Evolutionary conservation across 92 coral and sea anemone genomes (phyloP), one percentile per base, ranked within the genome.

Genomic region (Paragorgia papillata): DNA sequence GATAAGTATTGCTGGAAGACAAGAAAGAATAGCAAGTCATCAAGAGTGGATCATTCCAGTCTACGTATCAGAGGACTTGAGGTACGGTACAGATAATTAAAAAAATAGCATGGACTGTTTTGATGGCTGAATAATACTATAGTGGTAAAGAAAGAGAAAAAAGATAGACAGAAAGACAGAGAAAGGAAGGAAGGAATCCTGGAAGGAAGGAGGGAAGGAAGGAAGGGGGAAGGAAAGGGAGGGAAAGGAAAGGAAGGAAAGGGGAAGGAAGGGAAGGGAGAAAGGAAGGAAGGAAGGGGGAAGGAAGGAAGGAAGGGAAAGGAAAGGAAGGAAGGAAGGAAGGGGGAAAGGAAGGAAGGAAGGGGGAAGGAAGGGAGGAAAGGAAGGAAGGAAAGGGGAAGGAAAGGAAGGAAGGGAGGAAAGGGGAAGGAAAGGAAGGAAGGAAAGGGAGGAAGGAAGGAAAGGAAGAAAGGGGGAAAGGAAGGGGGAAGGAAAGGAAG

Each of bases 1-100:
- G 99, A 95, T 83, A 97, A 94, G 20, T 95, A 86, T 80, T 81
- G 82, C 1, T 95, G 99, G 99, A 95, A 95, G 64, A 95, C 94
- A 68, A 85, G 99, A 71, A 86, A 84, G 30, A 85, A 91, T 30
- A 80, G 91, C 57, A 84, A 84, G 51, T 86, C 91, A 33, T 85
- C 91, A 0, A 82, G 99, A 56, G 99, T 91, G 73, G 99, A 95
- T 78, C 99, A 95, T 68, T 84, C 88, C n/a, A 89, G 88, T 75
- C 88, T 91, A 37, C 89, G 92, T 59, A 93, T 95, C 24, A 83
- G 83, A 24, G 96, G 96, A 57, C 79, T 95, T 49, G 91, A 91
- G 91, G 99, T 95, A 57, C 17, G 62, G 79, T 66, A 5, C 43
- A 25, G 41, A 5, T 33, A 12, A n/a, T n/a, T n/a, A n/a, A n/a